phyloP scores from a whole-genome alignment of 2,888 invertebrate species.

The Tupiocoris notatus region DNA sequence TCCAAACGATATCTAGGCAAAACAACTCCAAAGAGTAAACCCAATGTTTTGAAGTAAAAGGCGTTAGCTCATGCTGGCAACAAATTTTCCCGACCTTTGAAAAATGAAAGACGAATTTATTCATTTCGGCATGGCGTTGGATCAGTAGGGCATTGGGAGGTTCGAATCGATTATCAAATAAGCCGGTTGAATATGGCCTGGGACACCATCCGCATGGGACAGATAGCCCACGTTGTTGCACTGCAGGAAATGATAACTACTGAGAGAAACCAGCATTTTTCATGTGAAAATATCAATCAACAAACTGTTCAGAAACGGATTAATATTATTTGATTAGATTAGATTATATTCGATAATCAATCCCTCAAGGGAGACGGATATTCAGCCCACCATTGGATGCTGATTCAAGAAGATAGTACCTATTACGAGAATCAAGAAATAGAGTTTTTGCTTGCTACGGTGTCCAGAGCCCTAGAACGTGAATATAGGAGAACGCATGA shows the following conservation, averaged over 20 bases:
- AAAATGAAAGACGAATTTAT: slow-evolving; percentile 13
- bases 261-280: too few species aligned
- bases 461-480: too few species aligned
- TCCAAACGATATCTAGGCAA: too few species aligned
- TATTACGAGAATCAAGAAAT: too few species aligned
- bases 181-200: slow-evolving; percentile 20
- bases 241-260: slow-evolving; percentile 24
- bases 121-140: background rate
- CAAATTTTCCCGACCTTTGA: slow-evolving; percentile 4
- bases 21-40: too few species aligned
- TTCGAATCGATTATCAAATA: slow-evolving; percentile 23
- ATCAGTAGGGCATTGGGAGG: slow-evolving; percentile 27
- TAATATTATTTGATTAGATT: too few species aligned
- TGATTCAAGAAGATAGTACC: too few species aligned
- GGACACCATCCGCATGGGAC: slow-evolving; percentile 4
- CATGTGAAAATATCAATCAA: background rate
- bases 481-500: too few species aligned
- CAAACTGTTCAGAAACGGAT: background rate
- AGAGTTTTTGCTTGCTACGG: too few species aligned
- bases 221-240: slow-evolving; percentile 20
- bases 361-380: too few species aligned
- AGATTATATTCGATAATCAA: too few species aligned
- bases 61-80: slow-evolving; percentile 7
- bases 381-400: too few species aligned
- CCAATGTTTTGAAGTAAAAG: background rate